Base-by-base conservation (phyloP, 2,113 vertebrate genomes). In the Pelusios castaneus region DNA sequence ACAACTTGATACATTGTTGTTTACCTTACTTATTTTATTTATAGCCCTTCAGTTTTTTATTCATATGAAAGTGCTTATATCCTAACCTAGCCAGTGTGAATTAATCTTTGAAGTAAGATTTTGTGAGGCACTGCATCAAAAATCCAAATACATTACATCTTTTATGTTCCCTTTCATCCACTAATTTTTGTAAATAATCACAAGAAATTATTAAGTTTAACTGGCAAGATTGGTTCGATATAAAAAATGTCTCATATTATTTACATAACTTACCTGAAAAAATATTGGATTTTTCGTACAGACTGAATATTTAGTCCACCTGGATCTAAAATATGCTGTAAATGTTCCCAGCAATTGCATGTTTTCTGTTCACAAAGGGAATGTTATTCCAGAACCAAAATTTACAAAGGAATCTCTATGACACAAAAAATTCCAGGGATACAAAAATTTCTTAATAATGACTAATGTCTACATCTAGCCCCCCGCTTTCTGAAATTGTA, bases 301-400 rank as follows among this genome's bases (percentile, higher is more conserved):
- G 27, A 51, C n/a, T 84, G 67, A 92, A 47, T 45, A 79, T 34
- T 82, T 56, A 58, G 47, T 27, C 6, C 8, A 25, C 17, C 52
- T 2, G 5, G 12, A 76, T 76, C 43, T 76, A 29, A 76, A 80
- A 52, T 6, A 8, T 0, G 8, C 0, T 43, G n/a, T 0, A 10
- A 38, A 3, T 0, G 12, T 8, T 54, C 84, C 21, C 17, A 0
- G 75, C 58, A 67, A 52, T 55, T 0, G 9, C 1, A 0, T 3
- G 7, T 5, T 41, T 77, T 25, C 73, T 2, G 78, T 2, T n/a
- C 52, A 1, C 49, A 0, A 0, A 55, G 78, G 16, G 29, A 16
- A 58, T 0, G 19, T 16, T 45, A 43, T 16, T 27, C 73, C 38
- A 76, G 25, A 76, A 76, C 29, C 49, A 88, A 70, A 91, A 87